Evolutionary conservation across 2,797 vertebrate species (phyloP), one percentile per base, ranked within the genome.

Genomic region (Craterocephalus amniculus): DNA sequence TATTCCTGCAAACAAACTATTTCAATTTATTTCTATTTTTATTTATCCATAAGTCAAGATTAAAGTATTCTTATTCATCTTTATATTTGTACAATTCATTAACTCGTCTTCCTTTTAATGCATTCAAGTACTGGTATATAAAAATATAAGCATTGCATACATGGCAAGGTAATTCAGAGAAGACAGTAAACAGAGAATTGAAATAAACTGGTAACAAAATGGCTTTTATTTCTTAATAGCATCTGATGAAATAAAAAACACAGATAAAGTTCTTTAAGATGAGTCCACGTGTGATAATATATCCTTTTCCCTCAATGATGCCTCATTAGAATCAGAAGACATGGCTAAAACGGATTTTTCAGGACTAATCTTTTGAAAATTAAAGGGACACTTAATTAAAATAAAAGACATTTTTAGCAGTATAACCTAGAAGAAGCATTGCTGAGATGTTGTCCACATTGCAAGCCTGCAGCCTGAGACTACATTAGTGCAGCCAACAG

Each of bases 291-390:
- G 63, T 54, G 56, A 67, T 48, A 89, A 87, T 63, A 40, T 7
- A 29, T 0, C 2, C 73, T 52, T 79, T 88, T 81, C 86, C 67
- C 48, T 48, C 54, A 43, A 43, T 74, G 57, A 65, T 63, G 22
- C 4, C 36, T 58, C 73, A 86, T 80, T 75, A 64, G 16, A 26
- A 84, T 82, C 80, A 74, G 76, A 83, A 72, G 70, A 78, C 84
- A 79, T 84, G 2, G 5, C 2, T 2, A 31, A 31, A 31, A 31
- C 2, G 5, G 5, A 31, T 31, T 2, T 31, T 2, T 31, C 54
- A 73, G 13, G 18, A 43, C 22, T 54, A n/a, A 76, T 55, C 32
- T 78, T 26, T 20, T 58, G 26, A 13, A 62, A 65, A 63, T 34
- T 3, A 38, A 48, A 73, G 18, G 20, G 8, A 18, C 22, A 26